Evolutionary conservation across 2,113 vertebrate species (phyloP), one percentile per base, ranked within the genome.

Genomic region (Lanius collurio): DNA sequence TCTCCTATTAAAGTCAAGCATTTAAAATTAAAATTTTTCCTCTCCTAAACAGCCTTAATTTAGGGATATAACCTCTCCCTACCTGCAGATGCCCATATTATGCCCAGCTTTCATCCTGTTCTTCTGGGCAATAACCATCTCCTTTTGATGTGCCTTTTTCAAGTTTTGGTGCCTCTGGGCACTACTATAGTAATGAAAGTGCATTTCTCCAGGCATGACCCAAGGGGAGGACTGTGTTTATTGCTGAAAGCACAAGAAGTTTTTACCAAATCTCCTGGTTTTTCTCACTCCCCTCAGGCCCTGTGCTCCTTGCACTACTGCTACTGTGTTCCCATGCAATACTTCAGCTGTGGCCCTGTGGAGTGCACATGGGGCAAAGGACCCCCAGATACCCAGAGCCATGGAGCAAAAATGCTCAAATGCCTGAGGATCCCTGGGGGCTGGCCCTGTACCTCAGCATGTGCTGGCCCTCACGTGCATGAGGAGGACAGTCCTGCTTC

Each of bases 261-360:
- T 69, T 60, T 52, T 59, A 33, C 44, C 31, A 46, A 15, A 49
- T 44, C 16, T 55, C n/a, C 28, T 22, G 10, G 6, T 49, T 59
- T 33, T 75, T 67, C 30, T 52, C 0, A 0, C 16, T 71, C 12
- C 14, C 2, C 2, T n/a, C 56, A 87, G 39, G 23, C 42, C 26
- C 65, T 30, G 28, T 0, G 1, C 24, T 55, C 24, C 42, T 44
- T 1, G 1, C n/a, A 8, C 27, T 50, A 3, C 59, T 70, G 37
- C 20, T 27, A 2, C 60, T 47, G 21, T 44, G 26, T 10, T 69
- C n/a, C 41, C 15, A 8, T 16, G 41, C 1, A 6, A 3, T 31
- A 8, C 28, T 62, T 75, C 74, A 67, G 1, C 41, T 30, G 35
- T 28, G 14, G 14, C 39, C 22, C 31, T 2, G 0, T 3, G 5